A percentile compares a stretch with the other conserved stretches of the same genome.
Evolutionary conservation across 1,140 invertebrate species (phyloP).

Genomic region (Drosophila sulfurigaster): DNA sequence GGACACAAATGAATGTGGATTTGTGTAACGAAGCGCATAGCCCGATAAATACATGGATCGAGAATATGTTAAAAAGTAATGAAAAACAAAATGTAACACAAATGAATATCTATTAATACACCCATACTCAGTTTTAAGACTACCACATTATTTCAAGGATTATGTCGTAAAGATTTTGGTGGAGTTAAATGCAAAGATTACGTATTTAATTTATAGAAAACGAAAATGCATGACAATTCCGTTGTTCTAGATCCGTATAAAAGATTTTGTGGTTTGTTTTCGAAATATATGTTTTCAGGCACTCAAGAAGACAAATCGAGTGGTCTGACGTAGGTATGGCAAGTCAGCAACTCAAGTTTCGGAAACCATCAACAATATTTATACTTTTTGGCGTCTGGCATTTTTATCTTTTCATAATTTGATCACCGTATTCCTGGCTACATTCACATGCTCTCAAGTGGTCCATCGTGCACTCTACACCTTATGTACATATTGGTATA

Average conservation of each 20-base stretch:
- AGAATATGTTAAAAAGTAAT: neutral
- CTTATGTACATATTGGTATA: conserved; percentile 12
- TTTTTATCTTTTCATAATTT: conserved; percentile 46
- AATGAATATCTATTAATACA: conserved; percentile 1
- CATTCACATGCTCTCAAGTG: conserved; percentile 33
- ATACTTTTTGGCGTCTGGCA: conserved; percentile 42
- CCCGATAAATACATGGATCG: neutral
- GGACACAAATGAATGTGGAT: neutral
- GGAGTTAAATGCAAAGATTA: neutral
- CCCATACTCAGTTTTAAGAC: neutral
- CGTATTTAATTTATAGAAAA: conserved; percentile 16
- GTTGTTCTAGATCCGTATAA: neutral
- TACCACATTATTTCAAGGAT: neutral
- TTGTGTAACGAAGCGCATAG: neutral
- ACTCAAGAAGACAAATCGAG: conserved; percentile 16
- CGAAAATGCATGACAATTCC: neutral
- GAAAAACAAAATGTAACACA: neutral
- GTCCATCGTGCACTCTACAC: conserved; percentile 17
- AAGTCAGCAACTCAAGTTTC: conserved; percentile 45
- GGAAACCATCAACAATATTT: conserved; percentile 31
- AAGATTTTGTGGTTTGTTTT: conserved; percentile 17
- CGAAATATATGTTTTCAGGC: conserved; percentile 28
- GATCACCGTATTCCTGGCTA: conserved; percentile 30
- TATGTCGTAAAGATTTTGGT: conserved; percentile 15
- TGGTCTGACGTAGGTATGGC: conserved; percentile 31